phyloP scores from a whole-genome alignment of 2,113 vertebrate genomes.

The Pelvicachromis taeniatus region DNA sequence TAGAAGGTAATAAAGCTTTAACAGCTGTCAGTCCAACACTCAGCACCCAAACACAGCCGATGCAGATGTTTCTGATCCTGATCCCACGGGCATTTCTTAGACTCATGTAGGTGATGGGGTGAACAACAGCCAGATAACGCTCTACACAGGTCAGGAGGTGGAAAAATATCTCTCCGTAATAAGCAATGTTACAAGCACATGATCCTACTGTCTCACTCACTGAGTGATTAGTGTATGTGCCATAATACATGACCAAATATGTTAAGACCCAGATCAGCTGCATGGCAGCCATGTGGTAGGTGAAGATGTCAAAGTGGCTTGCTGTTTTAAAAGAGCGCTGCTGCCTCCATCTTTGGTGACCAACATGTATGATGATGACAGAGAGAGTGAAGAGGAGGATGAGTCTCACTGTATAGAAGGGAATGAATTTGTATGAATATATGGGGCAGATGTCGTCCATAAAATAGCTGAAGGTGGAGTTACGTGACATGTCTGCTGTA shows the following conservation, averaged over 20 bases:
- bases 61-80: rapidly evolving
- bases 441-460: not conserved
- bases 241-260: no score
- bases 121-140: rapidly evolving
- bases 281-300: not conserved
- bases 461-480: not conserved
- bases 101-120: not conserved
- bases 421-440: not conserved
- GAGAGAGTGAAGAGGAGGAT: not conserved
- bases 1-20: not conserved
- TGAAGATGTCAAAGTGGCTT: not conserved
- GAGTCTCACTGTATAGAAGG: not conserved
- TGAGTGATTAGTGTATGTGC: rapidly evolving
- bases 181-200: rapidly evolving
- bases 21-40: rapidly evolving
- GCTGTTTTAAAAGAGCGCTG: rapidly evolving
- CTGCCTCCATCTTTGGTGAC: not conserved
- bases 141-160: not conserved
- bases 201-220: rapidly evolving
- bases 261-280: not conserved
- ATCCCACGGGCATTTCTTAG: rapidly evolving
- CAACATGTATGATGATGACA: not conserved
- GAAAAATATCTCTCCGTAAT: rapidly evolving
- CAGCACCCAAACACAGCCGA: rapidly evolving
- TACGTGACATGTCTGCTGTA: not conserved